phyloP scores from a whole-genome alignment of 2,888 invertebrate genomes.

The Odontocerum albicorne region DNA sequence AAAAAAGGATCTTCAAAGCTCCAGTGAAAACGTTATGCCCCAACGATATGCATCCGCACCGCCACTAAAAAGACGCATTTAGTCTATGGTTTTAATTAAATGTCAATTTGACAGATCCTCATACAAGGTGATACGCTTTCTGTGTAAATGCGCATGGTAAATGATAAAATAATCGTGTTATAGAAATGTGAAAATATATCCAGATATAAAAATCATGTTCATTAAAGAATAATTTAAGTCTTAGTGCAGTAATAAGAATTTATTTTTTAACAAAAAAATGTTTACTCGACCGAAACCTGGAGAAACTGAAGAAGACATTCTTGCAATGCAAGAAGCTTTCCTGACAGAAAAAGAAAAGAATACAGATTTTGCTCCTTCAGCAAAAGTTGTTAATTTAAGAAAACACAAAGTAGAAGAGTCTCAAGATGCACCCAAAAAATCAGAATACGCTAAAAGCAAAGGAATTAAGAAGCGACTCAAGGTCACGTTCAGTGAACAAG shows the following conservation, averaged over 20 bases:
- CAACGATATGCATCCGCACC: too few species aligned
- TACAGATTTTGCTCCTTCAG: constrained; percentile 61
- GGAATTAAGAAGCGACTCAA: constrained; percentile 42
- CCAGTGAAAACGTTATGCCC: too few species aligned
- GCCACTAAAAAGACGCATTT: too few species aligned
- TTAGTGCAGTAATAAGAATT: background rate
- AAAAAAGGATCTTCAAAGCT: too few species aligned
- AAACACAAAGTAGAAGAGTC: constrained; percentile 35
- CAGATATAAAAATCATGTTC: too few species aligned
- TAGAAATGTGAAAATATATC: too few species aligned
- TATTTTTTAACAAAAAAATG: constrained; percentile 13
- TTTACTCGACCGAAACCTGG: constrained; percentile 66
- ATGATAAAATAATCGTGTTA: too few species aligned
- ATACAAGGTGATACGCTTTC: too few species aligned
- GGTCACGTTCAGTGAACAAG: constrained; percentile 12
- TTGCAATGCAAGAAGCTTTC: constrained; percentile 74
- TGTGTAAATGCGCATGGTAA: too few species aligned
- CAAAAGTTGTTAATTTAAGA: constrained; percentile 56
- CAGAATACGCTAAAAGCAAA: constrained; percentile 51
- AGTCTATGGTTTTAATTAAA: too few species aligned
- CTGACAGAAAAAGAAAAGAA: constrained; percentile 57
- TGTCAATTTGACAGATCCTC: background rate
- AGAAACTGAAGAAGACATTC: constrained; percentile 73
- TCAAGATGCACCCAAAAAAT: constrained; percentile 44
- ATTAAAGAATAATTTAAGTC: background rate